A percentile compares a stretch with the other conserved stretches of the same genome.
Evolutionary conservation across 2,797 vertebrate genomes (phyloP).

Genomic region (Pagetopsis macropterus): DNA sequence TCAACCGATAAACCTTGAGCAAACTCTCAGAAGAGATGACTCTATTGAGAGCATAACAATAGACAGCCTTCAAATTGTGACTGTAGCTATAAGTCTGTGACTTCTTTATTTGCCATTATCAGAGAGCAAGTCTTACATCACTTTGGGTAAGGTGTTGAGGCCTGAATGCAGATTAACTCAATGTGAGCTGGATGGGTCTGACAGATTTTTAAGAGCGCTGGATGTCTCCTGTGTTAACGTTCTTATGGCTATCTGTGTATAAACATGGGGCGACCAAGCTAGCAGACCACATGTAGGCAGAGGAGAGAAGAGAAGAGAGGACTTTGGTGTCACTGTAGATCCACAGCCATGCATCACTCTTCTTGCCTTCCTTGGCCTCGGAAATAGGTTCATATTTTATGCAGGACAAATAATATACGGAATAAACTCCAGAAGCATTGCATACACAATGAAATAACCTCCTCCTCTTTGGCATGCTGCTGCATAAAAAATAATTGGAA

Average conservation of each 20-base stretch:
- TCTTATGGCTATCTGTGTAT: too few relatives aligned
- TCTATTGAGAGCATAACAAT: conserved; percentile 65
- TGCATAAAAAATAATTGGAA: conserved; percentile 29
- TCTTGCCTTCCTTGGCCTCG: conserved; percentile 39
- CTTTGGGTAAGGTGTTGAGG: conserved; percentile 42
- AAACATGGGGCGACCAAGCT: too few relatives aligned
- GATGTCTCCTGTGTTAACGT: not conserved
- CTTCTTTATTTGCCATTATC: conserved; percentile 65
- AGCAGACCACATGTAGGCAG: too few relatives aligned
- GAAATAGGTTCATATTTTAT: conserved; percentile 66
- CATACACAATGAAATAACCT: conserved; percentile 68
- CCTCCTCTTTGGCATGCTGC: conserved; percentile 47
- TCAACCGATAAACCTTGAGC: conserved; percentile 22
- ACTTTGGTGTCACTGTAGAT: conserved; percentile 7
- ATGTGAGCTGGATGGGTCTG: not conserved
- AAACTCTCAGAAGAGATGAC: conserved; percentile 8
- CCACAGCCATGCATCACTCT: conserved; percentile 25
- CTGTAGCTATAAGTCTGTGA: conserved; percentile 61
- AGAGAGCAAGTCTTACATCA: conserved; percentile 51
- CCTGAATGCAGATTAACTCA: conserved; percentile 18
- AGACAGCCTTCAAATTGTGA: conserved; percentile 39
- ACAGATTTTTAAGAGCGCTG: not conserved
- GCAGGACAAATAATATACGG: conserved; percentile 66
- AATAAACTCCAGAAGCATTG: conserved; percentile 52
- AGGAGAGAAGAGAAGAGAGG: conserved; percentile 9